A percentile compares a stretch with the other conserved stretches of the same genome.
phyloP scores from a whole-genome alignment of 2,888 invertebrate species.

The Pemphredon lugubris region DNA sequence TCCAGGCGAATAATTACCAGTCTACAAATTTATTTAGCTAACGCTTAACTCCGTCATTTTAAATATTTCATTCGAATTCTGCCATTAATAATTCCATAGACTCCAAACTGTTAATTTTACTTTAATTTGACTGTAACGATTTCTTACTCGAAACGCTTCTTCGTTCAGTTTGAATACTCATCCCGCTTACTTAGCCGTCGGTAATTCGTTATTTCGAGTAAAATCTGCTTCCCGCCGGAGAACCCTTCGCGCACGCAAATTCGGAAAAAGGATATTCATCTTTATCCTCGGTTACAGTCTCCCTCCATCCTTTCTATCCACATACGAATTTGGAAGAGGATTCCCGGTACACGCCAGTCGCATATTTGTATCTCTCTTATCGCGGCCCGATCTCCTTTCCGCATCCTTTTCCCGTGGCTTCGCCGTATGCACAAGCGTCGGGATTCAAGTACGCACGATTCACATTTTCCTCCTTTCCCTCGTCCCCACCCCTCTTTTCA shows the following conservation, averaged over 20 bases:
- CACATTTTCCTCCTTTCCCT: background rate
- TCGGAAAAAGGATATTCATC: background rate
- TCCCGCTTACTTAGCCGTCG: too few relatives aligned
- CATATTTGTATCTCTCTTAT: conserved; percentile 39
- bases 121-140: too few relatives aligned
- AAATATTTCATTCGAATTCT: too few relatives aligned
- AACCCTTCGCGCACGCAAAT: background rate
- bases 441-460: conserved; percentile 10
- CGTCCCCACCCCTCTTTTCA: background rate
- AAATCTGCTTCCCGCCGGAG: too few relatives aligned
- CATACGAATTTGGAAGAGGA: conserved; percentile 22
- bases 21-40: too few relatives aligned
- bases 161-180: too few relatives aligned
- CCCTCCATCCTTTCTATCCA: conserved; percentile 19
- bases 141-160: too few relatives aligned
- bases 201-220: too few relatives aligned
- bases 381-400: conserved; percentile 21
- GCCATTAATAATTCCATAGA: too few relatives aligned
- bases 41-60: too few relatives aligned
- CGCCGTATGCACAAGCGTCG: conserved; percentile 1
- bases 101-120: too few relatives aligned
- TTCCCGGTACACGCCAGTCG: conserved; percentile 22
- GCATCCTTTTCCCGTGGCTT: background rate
- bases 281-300: conserved; percentile 9
- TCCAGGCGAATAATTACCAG: too few relatives aligned